Percentiles rank a stretch among this genome's conserved stretches.
phyloP scores from a whole-genome alignment of 2,797 vertebrate species.

The Bradypus variegatus region DNA sequence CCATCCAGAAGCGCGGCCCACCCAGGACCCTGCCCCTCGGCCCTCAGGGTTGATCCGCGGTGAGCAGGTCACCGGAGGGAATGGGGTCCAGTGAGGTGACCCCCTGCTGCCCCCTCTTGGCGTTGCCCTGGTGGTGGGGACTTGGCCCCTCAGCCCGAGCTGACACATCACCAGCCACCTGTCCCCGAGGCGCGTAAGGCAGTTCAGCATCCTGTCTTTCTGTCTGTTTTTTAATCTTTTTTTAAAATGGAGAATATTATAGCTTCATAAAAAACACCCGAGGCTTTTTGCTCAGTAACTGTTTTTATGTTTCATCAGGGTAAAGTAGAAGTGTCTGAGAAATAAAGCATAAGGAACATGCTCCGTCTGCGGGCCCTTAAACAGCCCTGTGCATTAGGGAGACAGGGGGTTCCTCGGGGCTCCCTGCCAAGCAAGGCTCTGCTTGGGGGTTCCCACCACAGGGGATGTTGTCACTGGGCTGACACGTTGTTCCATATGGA shows the following conservation, averaged over 20 bases:
- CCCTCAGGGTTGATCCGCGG: not conserved
- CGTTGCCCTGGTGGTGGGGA: fast-evolving
- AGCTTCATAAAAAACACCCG: constrained; percentile 57
- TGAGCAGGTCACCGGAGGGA: not conserved
- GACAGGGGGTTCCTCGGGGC: fast-evolving
- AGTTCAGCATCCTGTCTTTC: not conserved
- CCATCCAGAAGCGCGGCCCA: not conserved
- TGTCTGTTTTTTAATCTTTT: constrained; percentile 42
- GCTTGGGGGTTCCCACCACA: fast-evolving
- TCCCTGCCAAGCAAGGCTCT: fast-evolving
- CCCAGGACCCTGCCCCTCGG: not conserved
- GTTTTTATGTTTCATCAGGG: constrained; percentile 61
- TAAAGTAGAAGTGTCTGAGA: constrained; percentile 45
- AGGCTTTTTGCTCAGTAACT: constrained; percentile 58
- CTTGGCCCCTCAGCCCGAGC: fast-evolving
- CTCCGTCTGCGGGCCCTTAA: not conserved
- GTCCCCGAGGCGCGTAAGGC: not conserved
- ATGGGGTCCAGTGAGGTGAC: fast-evolving
- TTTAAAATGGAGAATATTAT: constrained; percentile 53
- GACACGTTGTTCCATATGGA: not conserved
- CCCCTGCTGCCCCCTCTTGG: not conserved
- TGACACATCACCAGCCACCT: fast-evolving
- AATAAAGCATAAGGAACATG: constrained; percentile 15
- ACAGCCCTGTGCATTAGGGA: fast-evolving
- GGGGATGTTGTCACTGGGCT: not conserved